Evolutionary conservation across 1,140 invertebrate species (phyloP).

Genomic region (Drosophila simulans): DNA sequence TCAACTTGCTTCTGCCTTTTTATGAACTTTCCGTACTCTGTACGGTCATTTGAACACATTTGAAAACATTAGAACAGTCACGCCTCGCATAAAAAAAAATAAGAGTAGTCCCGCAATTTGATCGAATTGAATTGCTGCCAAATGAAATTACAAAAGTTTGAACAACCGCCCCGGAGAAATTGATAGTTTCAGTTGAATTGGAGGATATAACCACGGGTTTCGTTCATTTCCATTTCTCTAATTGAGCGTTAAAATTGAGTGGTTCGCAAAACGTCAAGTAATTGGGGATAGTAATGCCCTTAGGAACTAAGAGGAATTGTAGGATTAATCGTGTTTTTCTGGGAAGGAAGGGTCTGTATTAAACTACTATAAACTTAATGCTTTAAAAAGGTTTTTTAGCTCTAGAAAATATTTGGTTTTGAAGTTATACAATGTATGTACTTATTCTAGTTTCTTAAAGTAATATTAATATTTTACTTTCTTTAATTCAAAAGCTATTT

Average conservation of each 20-base stretch:
- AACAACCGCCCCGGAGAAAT: slow-evolving; percentile 11
- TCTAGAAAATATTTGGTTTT: too few species aligned
- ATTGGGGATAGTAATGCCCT: slow-evolving; percentile 8
- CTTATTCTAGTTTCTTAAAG: too few species aligned
- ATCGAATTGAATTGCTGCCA: slow-evolving; percentile 39
- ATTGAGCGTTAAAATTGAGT: slow-evolving; percentile 43
- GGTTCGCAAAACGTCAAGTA: slow-evolving; percentile 7
- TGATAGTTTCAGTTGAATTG: slow-evolving; percentile 32
- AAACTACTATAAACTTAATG: too few species aligned
- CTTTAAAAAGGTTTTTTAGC: too few species aligned
- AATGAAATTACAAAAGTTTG: slow-evolving; percentile 40
- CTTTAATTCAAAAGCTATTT: too few species aligned
- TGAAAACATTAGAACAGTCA: slow-evolving; percentile 28
- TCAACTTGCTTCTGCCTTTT: slow-evolving; percentile 34
- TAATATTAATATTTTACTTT: too few species aligned
- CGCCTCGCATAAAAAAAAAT: slow-evolving; percentile 8
- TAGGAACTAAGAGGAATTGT: not conserved
- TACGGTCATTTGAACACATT: slow-evolving; percentile 19
- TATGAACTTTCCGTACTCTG: slow-evolving; percentile 5
- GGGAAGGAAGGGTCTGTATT: not conserved
- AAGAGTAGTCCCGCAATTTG: slow-evolving; percentile 5
- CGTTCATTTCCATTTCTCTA: slow-evolving; percentile 34
- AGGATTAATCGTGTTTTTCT: not conserved
- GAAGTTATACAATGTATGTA: too few species aligned
- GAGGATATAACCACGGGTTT: slow-evolving; percentile 24